Evolutionary conservation across 2,113 vertebrate species (phyloP).

Genomic region (Clupea harengus): DNA sequence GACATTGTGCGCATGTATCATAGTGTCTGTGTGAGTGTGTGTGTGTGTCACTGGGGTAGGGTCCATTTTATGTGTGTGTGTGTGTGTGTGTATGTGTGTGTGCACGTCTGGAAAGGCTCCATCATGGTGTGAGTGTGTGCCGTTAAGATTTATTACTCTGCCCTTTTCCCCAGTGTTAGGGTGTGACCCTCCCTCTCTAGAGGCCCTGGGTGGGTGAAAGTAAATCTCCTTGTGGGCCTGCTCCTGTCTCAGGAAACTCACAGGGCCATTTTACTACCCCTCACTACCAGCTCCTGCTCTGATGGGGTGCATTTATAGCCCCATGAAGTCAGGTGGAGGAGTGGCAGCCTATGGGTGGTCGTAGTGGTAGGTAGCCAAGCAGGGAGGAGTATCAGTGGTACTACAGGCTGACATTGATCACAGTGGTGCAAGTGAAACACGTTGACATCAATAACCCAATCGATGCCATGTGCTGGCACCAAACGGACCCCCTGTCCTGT

Average conservation of each 20-base stretch:
- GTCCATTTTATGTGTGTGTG: neutral
- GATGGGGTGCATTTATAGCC: neutral
- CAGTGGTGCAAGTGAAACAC: neutral
- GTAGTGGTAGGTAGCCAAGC: neutral
- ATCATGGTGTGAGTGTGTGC: neutral
- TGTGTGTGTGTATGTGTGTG: neutral
- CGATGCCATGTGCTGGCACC: neutral
- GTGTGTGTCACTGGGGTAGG: neutral
- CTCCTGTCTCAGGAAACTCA: neutral
- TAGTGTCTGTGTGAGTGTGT: neutral
- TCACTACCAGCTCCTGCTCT: neutral
- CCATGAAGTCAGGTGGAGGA: neutral
- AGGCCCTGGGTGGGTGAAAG: no score
- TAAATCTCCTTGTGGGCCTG: slow-evolving; percentile 9
- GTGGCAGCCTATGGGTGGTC: neutral
- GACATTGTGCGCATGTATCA: neutral
- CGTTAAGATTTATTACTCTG: neutral
- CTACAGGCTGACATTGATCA: neutral
- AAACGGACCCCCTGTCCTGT: neutral
- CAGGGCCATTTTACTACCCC: neutral
- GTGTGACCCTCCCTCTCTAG: neutral
- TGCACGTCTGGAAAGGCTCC: neutral
- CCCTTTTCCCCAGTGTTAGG: neutral
- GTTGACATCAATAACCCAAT: neutral
- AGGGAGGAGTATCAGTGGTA: no score